Evolutionary conservation across 1,140 invertebrate genomes (phyloP).

Genomic region (Lordiphosa clarofinis): DNA sequence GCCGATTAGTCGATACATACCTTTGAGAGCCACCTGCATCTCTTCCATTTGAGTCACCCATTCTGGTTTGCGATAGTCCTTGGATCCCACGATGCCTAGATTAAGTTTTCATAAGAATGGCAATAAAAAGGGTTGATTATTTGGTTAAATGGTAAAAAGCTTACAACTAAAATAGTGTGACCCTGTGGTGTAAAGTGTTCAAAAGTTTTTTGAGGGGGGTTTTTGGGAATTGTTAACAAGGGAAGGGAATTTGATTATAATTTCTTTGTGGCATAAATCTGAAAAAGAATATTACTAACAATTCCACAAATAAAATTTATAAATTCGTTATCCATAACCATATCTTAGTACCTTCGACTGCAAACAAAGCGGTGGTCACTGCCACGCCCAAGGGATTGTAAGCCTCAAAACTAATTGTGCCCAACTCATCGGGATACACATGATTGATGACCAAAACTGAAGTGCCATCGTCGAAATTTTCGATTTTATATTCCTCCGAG

Average conservation of each 20-base stretch:
- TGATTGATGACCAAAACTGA: conserved; percentile 91
- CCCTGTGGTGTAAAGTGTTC: conserved; percentile 20
- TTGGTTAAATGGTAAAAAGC: background rate
- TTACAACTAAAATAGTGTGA: conserved; percentile 28
- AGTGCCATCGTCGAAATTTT: conserved; percentile 92
- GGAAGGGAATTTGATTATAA: conserved; percentile 6
- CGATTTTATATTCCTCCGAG: conserved; percentile 91
- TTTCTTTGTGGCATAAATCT: conserved; percentile 45
- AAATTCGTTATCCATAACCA: conserved; percentile 18
- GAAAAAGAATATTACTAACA: conserved; percentile 64
- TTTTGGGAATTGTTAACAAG: conserved; percentile 15
- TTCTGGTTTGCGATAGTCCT: conserved; percentile 92
- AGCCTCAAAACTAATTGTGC: conserved; percentile 92
- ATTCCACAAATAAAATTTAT: conserved; percentile 35
- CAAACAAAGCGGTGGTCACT: conserved; percentile 87
- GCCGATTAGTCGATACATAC: conserved; percentile 82
- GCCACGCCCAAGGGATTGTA: conserved; percentile 90
- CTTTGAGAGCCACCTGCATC: conserved; percentile 89
- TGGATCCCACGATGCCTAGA: conserved; percentile 90
- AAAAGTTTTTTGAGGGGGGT: conserved; percentile 9
- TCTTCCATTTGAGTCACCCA: conserved; percentile 96
- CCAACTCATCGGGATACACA: conserved; percentile 91
- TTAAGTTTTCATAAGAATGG: conserved; percentile 16
- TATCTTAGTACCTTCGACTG: conserved; percentile 85
- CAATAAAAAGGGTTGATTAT: conserved; percentile 25